Conservation (phyloP, 2,888 invertebrate genomes). For the Oscheius sp. region DNA sequence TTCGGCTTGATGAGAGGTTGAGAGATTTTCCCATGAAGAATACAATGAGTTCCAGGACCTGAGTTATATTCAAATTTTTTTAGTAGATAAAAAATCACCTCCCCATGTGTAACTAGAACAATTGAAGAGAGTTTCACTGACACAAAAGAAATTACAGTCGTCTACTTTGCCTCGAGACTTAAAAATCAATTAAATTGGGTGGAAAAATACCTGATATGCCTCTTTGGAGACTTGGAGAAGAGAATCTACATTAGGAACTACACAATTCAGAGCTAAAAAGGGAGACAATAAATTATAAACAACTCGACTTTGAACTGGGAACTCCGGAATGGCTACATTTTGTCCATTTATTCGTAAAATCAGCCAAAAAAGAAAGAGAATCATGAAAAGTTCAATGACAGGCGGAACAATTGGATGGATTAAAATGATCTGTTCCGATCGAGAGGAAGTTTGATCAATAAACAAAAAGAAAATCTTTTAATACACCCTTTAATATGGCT, state of each 20-base stretch:
- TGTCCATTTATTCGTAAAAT: not conserved
- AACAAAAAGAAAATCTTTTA: not conserved
- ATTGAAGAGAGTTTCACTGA: conserved; percentile 10
- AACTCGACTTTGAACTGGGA: not conserved
- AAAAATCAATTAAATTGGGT: not conserved
- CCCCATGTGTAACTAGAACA: conserved; percentile 10
- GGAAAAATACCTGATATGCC: conserved; percentile 10
- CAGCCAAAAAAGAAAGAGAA: not conserved
- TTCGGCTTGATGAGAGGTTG: not conserved
- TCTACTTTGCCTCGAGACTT: not conserved
- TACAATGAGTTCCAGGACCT: conserved; percentile 13
- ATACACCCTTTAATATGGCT: too few relatives aligned
- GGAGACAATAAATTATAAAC: not conserved
- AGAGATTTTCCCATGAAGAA: not conserved
- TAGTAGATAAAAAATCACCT: not conserved
- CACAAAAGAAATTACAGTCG: conserved; percentile 1
- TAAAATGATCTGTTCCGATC: too few relatives aligned
- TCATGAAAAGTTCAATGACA: too few relatives aligned
- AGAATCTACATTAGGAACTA: not conserved
- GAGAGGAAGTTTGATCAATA: not conserved
- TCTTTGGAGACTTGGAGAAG: not conserved
- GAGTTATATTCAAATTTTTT: not conserved
- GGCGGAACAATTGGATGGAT: too few relatives aligned
- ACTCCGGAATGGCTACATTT: not conserved
- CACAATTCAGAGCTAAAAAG: not conserved